Percentiles rank a stretch among this genome's conserved stretches.
Conservation (phyloP, 2,888 invertebrate genomes). For the Sisyra terminalis region DNA sequence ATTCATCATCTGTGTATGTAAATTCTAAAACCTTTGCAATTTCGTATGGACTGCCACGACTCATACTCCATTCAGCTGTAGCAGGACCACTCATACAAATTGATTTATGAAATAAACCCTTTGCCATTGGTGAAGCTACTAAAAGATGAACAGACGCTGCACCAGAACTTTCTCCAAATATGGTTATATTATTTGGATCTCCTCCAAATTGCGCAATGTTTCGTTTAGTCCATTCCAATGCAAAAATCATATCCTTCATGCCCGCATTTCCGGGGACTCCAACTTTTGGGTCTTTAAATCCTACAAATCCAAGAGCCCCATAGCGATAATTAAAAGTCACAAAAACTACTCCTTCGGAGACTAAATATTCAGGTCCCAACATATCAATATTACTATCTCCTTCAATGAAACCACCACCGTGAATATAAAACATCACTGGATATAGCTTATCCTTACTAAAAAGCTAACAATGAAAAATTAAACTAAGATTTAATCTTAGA, state of each 20-base stretch:
- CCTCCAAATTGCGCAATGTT: background rate
- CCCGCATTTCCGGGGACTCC: constrained; percentile 1
- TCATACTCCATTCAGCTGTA: background rate
- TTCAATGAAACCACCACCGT: background rate
- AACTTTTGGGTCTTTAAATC: background rate
- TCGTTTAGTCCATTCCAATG: constrained; percentile 1
- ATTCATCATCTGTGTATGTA: background rate
- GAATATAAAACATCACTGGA: background rate
- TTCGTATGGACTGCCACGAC: background rate
- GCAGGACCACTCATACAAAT: background rate
- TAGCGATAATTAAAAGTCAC: background rate
- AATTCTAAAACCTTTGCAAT: background rate
- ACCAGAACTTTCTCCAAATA: background rate
- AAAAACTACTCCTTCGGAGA: background rate
- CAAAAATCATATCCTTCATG: background rate
- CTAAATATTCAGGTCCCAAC: background rate
- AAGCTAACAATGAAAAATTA: background rate
- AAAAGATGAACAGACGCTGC: background rate
- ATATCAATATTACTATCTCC: background rate
- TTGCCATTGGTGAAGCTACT: background rate
- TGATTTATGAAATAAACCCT: background rate
- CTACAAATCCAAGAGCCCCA: background rate
- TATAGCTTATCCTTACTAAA: background rate
- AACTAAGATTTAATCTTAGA: background rate
- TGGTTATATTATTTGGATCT: background rate